Percentiles rank a stretch among this genome's conserved stretches.
Conservation (phyloP, 2,113 vertebrate genomes). For the Ceuthmochares aereus region DNA sequence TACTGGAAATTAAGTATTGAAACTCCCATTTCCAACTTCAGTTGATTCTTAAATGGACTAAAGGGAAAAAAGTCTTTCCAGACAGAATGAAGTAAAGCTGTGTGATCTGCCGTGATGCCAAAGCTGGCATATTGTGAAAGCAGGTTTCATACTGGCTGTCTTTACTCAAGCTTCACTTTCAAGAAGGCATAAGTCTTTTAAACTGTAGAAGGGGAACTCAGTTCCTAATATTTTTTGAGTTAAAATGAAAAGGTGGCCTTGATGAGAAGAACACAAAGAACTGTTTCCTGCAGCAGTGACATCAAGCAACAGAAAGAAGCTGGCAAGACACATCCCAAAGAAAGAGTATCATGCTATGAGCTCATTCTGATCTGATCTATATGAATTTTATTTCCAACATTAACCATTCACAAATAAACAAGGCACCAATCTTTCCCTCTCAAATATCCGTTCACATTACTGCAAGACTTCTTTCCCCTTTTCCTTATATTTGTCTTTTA, state of each 20-base stretch:
- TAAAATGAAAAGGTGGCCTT: not conserved
- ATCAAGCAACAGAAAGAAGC: not conserved
- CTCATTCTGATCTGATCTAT: not conserved
- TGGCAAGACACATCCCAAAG: not conserved
- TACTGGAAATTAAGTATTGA: not conserved
- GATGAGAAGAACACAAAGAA: not conserved
- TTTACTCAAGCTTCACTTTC: not conserved
- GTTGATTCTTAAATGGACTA: not conserved
- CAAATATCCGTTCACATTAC: not conserved
- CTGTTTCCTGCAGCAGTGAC: not conserved
- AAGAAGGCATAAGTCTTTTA: not conserved
- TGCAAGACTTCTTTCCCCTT: not conserved
- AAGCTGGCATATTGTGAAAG: not conserved
- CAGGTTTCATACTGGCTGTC: not conserved
- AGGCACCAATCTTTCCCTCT: not conserved
- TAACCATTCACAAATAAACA: slow-evolving; percentile 40
- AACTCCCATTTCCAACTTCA: not conserved
- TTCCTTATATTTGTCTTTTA: slow-evolving; percentile 34
- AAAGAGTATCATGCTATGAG: not conserved
- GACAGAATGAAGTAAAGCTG: not conserved
- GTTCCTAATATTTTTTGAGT: not conserved
- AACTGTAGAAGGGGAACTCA: not conserved
- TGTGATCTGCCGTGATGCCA: not conserved
- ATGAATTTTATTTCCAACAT: not conserved
- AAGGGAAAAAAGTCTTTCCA: slow-evolving; percentile 41